Conservation (phyloP, 64 coral and sea anemone species). For the Porites lutea region DNA sequence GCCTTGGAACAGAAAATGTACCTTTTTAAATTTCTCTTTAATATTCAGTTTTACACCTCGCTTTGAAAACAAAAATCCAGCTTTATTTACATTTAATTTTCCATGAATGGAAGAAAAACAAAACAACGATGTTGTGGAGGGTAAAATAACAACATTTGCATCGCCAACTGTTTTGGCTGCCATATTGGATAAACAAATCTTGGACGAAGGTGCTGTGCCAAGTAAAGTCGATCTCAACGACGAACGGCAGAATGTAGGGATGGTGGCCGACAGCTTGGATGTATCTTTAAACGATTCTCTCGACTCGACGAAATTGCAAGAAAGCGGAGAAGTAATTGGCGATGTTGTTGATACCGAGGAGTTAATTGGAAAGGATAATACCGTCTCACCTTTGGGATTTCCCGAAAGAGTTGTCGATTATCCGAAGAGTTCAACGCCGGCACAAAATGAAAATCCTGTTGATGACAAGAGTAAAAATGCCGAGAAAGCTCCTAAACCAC, state of each 20-base stretch:
- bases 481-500: slow-evolving; percentile 3
- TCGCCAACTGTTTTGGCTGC: slow-evolving; percentile 84
- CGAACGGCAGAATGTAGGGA: not conserved
- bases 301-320: slow-evolving; percentile 14
- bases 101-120: slow-evolving; percentile 32
- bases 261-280: not conserved
- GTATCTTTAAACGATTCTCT: slow-evolving; percentile 41
- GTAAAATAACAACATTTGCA: slow-evolving; percentile 76
- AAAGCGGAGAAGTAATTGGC: not conserved
- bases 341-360: not conserved
- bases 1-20: not conserved
- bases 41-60: not conserved
- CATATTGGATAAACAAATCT: slow-evolving; percentile 71
- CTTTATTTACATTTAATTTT: not conserved
- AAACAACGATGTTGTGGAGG: slow-evolving; percentile 15
- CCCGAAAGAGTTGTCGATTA: not conserved
- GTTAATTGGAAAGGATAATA: not conserved
- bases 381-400: not conserved
- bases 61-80: not conserved
- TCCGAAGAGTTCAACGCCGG: slow-evolving; percentile 33
- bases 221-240: not conserved
- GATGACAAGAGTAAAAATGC: not conserved
- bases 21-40: not conserved
- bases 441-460: not conserved
- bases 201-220: not conserved